Evolutionary conservation across 2,888 invertebrate genomes (phyloP).

Genomic region (Creontiades dilutus): DNA sequence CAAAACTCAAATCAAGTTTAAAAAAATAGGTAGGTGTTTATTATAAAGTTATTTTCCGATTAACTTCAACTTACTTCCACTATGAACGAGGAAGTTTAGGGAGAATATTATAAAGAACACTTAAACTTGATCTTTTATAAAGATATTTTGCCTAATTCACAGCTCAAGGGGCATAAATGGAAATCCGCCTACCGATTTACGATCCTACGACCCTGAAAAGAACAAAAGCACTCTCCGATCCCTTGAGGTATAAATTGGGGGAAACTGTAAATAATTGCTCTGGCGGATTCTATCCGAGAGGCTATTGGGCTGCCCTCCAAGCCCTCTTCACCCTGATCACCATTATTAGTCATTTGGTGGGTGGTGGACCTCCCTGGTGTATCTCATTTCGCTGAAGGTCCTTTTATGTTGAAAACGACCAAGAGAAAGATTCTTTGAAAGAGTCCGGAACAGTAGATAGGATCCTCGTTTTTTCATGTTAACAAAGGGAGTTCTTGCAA

Average conservation of each 20-base stretch:
- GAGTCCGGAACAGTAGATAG: too few species aligned
- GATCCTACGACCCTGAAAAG: not conserved
- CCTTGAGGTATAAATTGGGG: not conserved
- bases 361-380: not conserved
- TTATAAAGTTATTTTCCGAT: too few species aligned
- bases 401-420: not conserved
- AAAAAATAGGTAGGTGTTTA: too few species aligned
- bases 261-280: constrained; percentile 13
- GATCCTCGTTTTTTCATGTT: too few species aligned
- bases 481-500: too few species aligned
- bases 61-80: too few species aligned
- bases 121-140: too few species aligned
- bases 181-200: not conserved
- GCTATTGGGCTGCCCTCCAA: constrained; percentile 25
- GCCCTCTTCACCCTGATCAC: constrained; percentile 13
- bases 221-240: not conserved
- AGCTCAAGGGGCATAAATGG: too few species aligned
- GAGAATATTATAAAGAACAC: too few species aligned
- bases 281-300: not conserved
- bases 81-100: too few species aligned
- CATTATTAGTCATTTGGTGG: not conserved
- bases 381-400: not conserved
- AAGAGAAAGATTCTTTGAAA: not conserved
- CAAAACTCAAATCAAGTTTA: too few species aligned
- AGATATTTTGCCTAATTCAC: too few species aligned